Evolutionary conservation across 2,888 invertebrate species (phyloP).

Genomic region (Volucella bombylans): DNA sequence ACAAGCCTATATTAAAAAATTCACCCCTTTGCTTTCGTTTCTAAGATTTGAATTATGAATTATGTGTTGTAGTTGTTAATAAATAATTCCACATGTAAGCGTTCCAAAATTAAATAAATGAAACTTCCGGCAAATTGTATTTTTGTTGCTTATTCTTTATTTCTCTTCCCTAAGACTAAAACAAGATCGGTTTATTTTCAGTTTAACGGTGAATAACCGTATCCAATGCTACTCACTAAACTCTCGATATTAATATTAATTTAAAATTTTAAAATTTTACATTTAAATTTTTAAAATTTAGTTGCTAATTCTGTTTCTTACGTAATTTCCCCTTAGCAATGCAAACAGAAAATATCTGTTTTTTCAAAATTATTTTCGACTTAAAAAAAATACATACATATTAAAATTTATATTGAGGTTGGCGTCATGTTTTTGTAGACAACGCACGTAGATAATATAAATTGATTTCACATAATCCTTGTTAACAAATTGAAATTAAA

Average conservation of each 20-base stretch:
- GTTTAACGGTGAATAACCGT: slow-evolving; percentile 53
- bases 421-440: not conserved
- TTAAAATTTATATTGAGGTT: not conserved
- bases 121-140: not conserved
- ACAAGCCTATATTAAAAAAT: not conserved
- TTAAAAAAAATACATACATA: slow-evolving; percentile 24
- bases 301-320: slow-evolving; percentile 14
- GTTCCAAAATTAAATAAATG: too few species aligned
- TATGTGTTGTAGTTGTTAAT: too few species aligned
- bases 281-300: slow-evolving; percentile 6
- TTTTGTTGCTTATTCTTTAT: slow-evolving; percentile 54
- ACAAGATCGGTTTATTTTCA: slow-evolving; percentile 40
- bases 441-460: slow-evolving; percentile 11
- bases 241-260: slow-evolving; percentile 21
- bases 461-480: slow-evolving; percentile 17
- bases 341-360: too few species aligned
- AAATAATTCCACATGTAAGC: too few species aligned
- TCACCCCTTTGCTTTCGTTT: too few species aligned
- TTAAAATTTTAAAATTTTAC: slow-evolving; percentile 9
- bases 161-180: slow-evolving; percentile 55
- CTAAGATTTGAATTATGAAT: too few species aligned
- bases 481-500: slow-evolving; percentile 22
- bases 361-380: slow-evolving; percentile 10
- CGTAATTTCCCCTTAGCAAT: not conserved
- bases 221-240: slow-evolving; percentile 46